Evolutionary conservation across 2,888 invertebrate species (phyloP).

Genomic region (Brachylomia viminalis): DNA sequence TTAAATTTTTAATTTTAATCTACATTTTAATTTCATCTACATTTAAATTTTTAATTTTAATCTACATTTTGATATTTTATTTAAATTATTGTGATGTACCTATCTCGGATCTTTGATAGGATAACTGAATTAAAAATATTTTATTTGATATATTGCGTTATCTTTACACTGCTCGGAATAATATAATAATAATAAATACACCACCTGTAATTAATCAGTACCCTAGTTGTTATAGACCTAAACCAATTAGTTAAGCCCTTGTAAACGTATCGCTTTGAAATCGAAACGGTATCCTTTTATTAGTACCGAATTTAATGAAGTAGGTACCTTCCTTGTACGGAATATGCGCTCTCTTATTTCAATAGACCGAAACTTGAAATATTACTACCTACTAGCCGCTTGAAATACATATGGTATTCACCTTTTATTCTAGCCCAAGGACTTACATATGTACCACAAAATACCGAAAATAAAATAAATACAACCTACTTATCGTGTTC

Average conservation of each 20-base stretch:
- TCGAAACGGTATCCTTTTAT: slow-evolving; percentile 12
- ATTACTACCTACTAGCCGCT: slow-evolving; percentile 10
- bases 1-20: too few species aligned
- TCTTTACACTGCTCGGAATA: neutral
- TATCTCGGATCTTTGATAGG: too few species aligned
- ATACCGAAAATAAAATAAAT: neutral
- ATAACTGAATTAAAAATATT: too few species aligned
- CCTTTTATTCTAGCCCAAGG: slow-evolving; percentile 1
- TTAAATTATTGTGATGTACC: too few species aligned
- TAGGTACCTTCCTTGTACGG: neutral
- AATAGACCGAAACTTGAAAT: slow-evolving; percentile 30
- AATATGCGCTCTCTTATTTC: slow-evolving; percentile 41
- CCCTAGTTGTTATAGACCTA: neutral
- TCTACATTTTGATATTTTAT: too few species aligned
- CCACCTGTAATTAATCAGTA: neutral
- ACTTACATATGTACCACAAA: neutral
- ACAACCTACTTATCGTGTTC: neutral
- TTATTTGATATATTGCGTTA: too few species aligned
- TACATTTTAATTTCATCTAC: too few species aligned
- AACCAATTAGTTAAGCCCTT: neutral
- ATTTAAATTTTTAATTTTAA: too few species aligned
- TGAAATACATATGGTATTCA: slow-evolving; percentile 36
- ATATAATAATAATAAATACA: too few species aligned
- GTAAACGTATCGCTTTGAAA: slow-evolving; percentile 16
- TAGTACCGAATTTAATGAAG: slow-evolving; percentile 9